Evolutionary conservation across 2,797 vertebrate species (phyloP).

Genomic region (Hypotaenidia philippensis): DNA sequence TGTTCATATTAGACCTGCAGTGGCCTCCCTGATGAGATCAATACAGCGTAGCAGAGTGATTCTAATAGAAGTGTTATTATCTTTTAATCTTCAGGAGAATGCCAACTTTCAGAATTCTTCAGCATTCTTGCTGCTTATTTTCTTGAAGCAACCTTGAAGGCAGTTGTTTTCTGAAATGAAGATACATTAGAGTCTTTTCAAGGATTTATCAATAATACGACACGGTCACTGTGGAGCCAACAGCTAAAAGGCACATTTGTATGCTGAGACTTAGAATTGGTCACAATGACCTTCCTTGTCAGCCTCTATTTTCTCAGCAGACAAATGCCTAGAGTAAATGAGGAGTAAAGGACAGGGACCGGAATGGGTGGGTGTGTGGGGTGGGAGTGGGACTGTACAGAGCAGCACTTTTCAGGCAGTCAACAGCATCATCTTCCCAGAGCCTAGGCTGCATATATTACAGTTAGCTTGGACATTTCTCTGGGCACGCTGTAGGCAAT

Average conservation of each 20-base stretch:
- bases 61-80: conserved; percentile 87
- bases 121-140: conserved; percentile 71
- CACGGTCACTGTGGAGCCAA: conserved; percentile 63
- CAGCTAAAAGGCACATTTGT: conserved; percentile 80
- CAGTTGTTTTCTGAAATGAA: conserved; percentile 83
- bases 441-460: background rate
- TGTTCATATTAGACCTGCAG: conserved; percentile 84
- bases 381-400: background rate
- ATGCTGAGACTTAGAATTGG: conserved; percentile 73
- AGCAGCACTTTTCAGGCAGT: background rate
- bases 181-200: conserved; percentile 81
- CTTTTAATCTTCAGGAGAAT: conserved; percentile 85
- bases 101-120: conserved; percentile 77
- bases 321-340: conserved; percentile 73
- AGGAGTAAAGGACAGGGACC: conserved; percentile 66
- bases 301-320: conserved; percentile 74
- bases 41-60: conserved; percentile 83
- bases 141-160: conserved; percentile 79
- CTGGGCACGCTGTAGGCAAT: background rate
- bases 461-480: background rate
- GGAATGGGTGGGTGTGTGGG: background rate
- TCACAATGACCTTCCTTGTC: conserved; percentile 83
- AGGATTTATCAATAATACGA: conserved; percentile 83
- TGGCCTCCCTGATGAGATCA: conserved; percentile 87
- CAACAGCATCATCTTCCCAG: background rate